phyloP scores from a whole-genome alignment of 2,888 invertebrate species.

The Aproaerema taeniolella region DNA sequence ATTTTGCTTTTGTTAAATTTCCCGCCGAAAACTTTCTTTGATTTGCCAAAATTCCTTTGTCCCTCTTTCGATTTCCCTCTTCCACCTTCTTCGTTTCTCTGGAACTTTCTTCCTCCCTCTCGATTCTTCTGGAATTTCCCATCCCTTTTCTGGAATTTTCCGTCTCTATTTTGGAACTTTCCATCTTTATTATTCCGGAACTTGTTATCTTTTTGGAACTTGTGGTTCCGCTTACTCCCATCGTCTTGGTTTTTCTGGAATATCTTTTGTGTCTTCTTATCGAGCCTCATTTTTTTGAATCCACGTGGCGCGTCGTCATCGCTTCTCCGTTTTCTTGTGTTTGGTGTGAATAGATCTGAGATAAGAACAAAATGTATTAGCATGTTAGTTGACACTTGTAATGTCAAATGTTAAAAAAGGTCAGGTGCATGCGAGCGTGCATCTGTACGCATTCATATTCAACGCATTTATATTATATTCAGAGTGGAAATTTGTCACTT shows the following conservation, averaged over 20 bases:
- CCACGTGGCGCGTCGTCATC: constrained; percentile 53
- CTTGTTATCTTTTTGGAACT: constrained; percentile 28
- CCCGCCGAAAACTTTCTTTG: constrained; percentile 57
- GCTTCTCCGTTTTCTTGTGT: constrained; percentile 50
- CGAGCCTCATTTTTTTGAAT: constrained; percentile 64
- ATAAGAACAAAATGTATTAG: constrained; percentile 16
- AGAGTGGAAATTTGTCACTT: too few relatives aligned
- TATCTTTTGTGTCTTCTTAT: constrained; percentile 59
- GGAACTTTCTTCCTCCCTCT: constrained; percentile 27
- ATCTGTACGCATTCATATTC: too few relatives aligned
- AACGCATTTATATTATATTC: too few relatives aligned
- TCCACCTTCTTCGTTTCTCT: constrained; percentile 29
- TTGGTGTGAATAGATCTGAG: constrained; percentile 56
- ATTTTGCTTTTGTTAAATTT: constrained; percentile 56
- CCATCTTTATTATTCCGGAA: constrained; percentile 26
- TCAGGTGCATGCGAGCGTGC: too few relatives aligned
- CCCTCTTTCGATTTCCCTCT: constrained; percentile 24
- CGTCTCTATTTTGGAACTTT: constrained; percentile 30
- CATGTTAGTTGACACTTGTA: too few relatives aligned
- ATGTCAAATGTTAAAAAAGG: too few relatives aligned
- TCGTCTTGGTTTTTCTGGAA: constrained; percentile 39
- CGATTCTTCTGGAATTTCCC: constrained; percentile 26
- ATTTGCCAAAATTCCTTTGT: constrained; percentile 36
- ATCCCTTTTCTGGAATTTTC: too few relatives aligned
- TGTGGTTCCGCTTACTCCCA: constrained; percentile 21